These are phyloP conservation scores for Jaculus jaculus DNA, from an alignment of 2,113 vertebrate species.

Conservation along the genomic window DNA sequence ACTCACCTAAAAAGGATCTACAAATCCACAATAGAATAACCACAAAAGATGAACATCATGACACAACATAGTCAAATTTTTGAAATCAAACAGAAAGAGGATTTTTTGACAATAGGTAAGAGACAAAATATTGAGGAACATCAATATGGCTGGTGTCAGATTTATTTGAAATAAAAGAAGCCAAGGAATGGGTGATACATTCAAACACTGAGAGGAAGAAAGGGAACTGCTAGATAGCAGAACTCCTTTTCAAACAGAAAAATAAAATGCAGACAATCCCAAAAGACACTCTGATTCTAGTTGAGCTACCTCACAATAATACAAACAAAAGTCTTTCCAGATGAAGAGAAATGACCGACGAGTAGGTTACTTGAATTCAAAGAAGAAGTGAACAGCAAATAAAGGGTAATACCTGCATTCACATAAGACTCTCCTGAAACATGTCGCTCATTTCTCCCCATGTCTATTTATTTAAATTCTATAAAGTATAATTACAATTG, in stretches of 20 bases:
- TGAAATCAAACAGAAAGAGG: background rate
- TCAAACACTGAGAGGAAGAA: background rate
- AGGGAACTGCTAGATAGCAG: background rate
- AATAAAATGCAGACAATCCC: background rate
- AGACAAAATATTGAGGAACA: background rate
- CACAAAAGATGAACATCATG: background rate
- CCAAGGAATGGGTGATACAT: background rate
- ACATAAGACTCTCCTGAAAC: background rate
- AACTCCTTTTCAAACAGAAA: background rate
- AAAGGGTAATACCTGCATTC: background rate
- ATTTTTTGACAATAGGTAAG: background rate
- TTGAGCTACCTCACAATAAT: background rate
- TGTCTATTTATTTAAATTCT: background rate
- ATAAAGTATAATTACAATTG: background rate
- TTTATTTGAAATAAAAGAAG: background rate
- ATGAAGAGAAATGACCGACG: background rate
- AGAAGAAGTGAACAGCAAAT: conserved; percentile 12
- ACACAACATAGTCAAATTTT: background rate
- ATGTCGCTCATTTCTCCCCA: background rate
- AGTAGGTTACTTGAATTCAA: conserved; percentile 5
- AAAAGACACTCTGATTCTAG: background rate
- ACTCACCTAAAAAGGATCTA: background rate
- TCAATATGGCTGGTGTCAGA: background rate
- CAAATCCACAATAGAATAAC: background rate
- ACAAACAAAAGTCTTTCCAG: background rate